Evolutionary conservation across 2,888 invertebrate genomes (phyloP).

Genomic region (Athalia rosae): DNA sequence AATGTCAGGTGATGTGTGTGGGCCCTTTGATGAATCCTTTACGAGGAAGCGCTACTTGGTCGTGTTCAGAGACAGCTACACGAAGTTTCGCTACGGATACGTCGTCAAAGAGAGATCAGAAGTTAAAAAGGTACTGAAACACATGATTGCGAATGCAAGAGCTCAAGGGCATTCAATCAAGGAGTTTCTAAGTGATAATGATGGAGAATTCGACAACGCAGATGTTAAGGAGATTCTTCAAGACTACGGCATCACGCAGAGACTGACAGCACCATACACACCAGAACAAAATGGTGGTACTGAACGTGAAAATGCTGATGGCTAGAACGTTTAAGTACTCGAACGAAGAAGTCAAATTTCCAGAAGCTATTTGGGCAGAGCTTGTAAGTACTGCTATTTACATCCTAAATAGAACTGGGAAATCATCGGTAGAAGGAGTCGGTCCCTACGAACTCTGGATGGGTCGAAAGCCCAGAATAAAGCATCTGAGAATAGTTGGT

Average conservation of each 20-base stretch:
- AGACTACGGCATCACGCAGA: constrained; percentile 51
- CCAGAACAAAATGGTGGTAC: constrained; percentile 55
- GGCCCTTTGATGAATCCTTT: constrained; percentile 55
- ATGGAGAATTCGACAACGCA: constrained; percentile 60
- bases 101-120: constrained; percentile 56
- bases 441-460: constrained; percentile 58
- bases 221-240: constrained; percentile 54
- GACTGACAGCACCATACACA: constrained; percentile 55
- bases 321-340: constrained; percentile 59
- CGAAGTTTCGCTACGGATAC: constrained; percentile 57
- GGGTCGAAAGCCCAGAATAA: constrained; percentile 52
- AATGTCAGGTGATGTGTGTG: constrained; percentile 60
- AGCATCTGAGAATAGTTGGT: constrained; percentile 56
- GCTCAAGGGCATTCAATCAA: constrained; percentile 56
- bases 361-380: constrained; percentile 57
- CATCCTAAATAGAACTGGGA: constrained; percentile 55
- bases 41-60: constrained; percentile 51
- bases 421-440: constrained; percentile 53
- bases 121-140: constrained; percentile 52
- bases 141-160: constrained; percentile 55
- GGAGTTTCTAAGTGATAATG: constrained; percentile 61
- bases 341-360: constrained; percentile 53
- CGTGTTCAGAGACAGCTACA: constrained; percentile 53
- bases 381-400: constrained; percentile 54
- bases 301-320: constrained; percentile 57